Evolutionary conservation across 1,140 invertebrate genomes (phyloP), one percentile per base, ranked within the genome.

Genomic region (Drosophila erecta): DNA sequence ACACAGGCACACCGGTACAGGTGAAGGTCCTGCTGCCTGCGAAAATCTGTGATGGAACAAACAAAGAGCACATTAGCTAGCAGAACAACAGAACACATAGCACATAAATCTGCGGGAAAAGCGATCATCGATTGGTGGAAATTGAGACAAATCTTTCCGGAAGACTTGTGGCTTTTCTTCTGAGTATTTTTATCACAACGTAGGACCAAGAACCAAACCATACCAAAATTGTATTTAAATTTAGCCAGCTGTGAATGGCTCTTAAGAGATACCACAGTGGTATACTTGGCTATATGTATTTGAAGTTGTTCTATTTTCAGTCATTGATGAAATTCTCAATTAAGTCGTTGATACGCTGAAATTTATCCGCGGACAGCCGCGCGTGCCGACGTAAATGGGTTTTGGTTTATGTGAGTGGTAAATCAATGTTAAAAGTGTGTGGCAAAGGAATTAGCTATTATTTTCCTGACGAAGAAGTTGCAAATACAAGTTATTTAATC

Each of bases 301-400:
- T n/a, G n/a, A 22, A 14, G 30, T 38, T 56, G 35, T 57, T 56
- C 60, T 64, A 64, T 64, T 64, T 64, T 64, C 38, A 4, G 60
- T 24, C 60, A 64, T 64, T 64, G 60, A 64, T 64, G 60, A 64
- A 64, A 64, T 57, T 64, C 60, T 59, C 55, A 64, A 60, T 60
- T 64, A 60, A 64, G 60, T 64, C 55, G 35, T 44, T 60, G 41
- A 57, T 64, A 64, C 40, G 40, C 44, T 56, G 11, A 22, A 60
- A 64, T 64, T 60, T 64, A 64, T 64, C 35, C 58, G 27, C 3
- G 55, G 38, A 64, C 60, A 64, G 60, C 54, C 60, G 60, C 4
- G n/a, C 10, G 11, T 27, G 10, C 22, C 14, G 7, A 14, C 12
- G 4, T 38, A 24, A 37, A 38, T 20, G 37, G 50, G 7, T 37